These are phyloP conservation scores for Pseudomyrmex sp. DNA, from an alignment of 1,140 invertebrate species.

Conservation along the genomic window DNA sequence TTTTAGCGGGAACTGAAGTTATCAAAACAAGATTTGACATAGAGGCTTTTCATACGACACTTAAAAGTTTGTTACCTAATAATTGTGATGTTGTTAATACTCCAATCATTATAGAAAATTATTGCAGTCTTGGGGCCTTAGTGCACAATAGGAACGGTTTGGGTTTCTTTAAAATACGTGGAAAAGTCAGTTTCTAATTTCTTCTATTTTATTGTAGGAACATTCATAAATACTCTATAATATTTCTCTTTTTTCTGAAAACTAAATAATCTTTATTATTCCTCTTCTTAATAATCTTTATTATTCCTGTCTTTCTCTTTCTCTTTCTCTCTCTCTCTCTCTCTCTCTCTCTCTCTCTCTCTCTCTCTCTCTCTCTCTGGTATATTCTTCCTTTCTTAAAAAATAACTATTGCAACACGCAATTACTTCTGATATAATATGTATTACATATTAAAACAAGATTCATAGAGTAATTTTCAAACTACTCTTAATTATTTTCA, in stretches of 20 bases:
- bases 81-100: conserved; percentile 84
- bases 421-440: too few species aligned
- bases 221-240: not conserved
- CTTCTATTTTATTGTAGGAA: not conserved
- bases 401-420: too few species aligned
- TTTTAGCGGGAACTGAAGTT: conserved; percentile 75
- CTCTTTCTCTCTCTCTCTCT: not conserved
- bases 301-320: too few species aligned
- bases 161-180: conserved; percentile 94
- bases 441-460: too few species aligned
- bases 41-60: conserved; percentile 86
- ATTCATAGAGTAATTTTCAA: too few species aligned
- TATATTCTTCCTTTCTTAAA: too few species aligned
- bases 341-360: not conserved
- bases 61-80: conserved; percentile 71
- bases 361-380: too few species aligned
- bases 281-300: not conserved
- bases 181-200: conserved; percentile 93
- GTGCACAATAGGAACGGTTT: conserved; percentile 94
- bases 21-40: conserved; percentile 86
- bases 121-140: conserved; percentile 91
- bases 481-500: too few species aligned
- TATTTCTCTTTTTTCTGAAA: conserved; percentile 8
- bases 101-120: conserved; percentile 92
- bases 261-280: conserved; percentile 12